phyloP scores from a whole-genome alignment of 2,113 vertebrate species.

The Ursus arctos region DNA sequence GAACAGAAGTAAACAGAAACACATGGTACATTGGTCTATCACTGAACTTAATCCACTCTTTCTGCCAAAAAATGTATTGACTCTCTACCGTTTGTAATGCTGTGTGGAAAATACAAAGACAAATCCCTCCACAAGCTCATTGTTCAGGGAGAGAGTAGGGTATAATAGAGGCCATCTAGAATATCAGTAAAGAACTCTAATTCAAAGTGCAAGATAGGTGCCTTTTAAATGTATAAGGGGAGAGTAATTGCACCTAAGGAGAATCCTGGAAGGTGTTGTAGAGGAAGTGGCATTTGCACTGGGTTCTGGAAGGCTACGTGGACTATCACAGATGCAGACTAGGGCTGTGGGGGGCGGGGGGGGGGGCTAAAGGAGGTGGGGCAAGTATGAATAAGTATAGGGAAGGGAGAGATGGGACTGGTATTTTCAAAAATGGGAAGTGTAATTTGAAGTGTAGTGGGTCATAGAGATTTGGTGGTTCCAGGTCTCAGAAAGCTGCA shows the following conservation, averaged over 20 bases:
- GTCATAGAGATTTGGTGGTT: neutral
- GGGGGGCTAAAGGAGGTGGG: neutral
- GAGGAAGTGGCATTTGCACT: neutral
- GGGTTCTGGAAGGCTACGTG: neutral
- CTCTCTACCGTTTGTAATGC: neutral
- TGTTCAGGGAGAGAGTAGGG: neutral
- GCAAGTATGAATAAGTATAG: neutral
- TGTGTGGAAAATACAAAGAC: neutral
- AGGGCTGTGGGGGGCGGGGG: fast-evolving
- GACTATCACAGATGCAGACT: neutral
- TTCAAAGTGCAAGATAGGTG: neutral
- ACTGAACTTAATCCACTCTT: neutral
- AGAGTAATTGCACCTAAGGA: neutral
- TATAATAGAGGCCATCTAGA: neutral
- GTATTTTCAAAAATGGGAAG: neutral
- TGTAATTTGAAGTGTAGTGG: neutral
- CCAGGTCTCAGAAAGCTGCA: neutral
- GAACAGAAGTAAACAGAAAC: neutral
- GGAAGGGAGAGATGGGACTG: neutral
- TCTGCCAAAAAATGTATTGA: neutral
- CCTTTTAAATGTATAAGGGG: neutral
- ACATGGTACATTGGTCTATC: neutral
- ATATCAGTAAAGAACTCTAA: neutral
- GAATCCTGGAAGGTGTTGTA: neutral
- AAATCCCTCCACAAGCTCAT: too few species aligned